phyloP scores from a whole-genome alignment of 2,113 vertebrate species.

The Tachysurus fulvidraco region DNA sequence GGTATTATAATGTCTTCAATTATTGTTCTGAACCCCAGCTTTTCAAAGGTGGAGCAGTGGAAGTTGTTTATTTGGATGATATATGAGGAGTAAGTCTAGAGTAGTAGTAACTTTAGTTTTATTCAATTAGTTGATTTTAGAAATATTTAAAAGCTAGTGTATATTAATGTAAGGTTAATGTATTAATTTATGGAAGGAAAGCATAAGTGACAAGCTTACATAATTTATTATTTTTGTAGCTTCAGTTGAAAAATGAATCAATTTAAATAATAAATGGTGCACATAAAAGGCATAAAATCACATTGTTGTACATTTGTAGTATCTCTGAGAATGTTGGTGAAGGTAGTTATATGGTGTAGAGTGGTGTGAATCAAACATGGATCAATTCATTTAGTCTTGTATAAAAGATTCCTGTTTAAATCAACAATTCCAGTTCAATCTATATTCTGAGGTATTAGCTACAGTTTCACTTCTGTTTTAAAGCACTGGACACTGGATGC shows the following conservation, averaged over 20 bases:
- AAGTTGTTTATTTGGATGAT: neutral
- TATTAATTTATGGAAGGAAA: neutral
- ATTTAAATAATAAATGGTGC: too few species aligned
- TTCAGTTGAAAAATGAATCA: too few species aligned
- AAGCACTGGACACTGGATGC: neutral
- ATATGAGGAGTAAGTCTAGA: neutral
- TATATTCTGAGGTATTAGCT: neutral
- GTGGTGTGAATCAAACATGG: neutral
- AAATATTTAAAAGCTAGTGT: neutral
- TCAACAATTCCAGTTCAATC: neutral
- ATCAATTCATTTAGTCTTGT: neutral
- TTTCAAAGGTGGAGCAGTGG: neutral
- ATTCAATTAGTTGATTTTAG: neutral
- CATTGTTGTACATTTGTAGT: neutral
- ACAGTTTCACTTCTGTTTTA: neutral
- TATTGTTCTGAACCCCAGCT: neutral
- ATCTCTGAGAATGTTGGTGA: neutral
- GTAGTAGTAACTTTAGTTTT: neutral
- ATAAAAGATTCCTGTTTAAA: neutral
- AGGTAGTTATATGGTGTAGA: neutral
- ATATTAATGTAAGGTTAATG: neutral
- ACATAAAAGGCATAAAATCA: neutral
- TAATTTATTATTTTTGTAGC: too few species aligned
- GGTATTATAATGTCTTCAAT: neutral
- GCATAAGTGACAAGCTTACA: too few species aligned